Evolutionary conservation across 1,140 invertebrate genomes (phyloP).

Genomic region (Babylonia areolata): DNA sequence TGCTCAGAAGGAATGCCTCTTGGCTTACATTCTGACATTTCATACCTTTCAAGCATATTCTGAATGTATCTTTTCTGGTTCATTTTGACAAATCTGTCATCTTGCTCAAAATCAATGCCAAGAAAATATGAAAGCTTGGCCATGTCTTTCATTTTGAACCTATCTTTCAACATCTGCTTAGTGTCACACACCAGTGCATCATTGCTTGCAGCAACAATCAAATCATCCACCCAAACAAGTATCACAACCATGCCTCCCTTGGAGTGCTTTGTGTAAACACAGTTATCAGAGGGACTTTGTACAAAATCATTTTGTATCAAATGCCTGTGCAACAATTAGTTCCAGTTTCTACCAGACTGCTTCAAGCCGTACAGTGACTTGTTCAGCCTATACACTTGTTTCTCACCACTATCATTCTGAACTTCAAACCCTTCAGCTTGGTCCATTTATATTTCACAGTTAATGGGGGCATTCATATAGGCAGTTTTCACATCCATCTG

Average conservation of each 20-base stretch:
- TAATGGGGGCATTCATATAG: no score
- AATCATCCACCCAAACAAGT: conserved; percentile 40
- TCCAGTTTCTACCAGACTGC: conserved; percentile 34
- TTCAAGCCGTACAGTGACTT: conserved; percentile 19
- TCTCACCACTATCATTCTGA: neutral
- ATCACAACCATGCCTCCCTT: neutral
- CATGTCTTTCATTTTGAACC: conserved; percentile 30
- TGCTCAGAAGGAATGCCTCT: no score
- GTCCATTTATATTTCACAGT: neutral
- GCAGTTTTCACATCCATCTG: no score
- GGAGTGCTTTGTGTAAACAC: conserved; percentile 16
- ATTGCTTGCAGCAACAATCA: conserved; percentile 30
- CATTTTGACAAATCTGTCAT: neutral
- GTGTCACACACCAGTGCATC: neutral
- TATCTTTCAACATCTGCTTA: conserved; percentile 33
- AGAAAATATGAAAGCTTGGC: conserved; percentile 24
- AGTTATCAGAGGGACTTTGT: conserved; percentile 4
- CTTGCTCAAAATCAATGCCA: conserved; percentile 26
- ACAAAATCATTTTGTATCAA: conserved; percentile 15
- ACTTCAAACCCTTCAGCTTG: neutral
- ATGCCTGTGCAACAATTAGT: neutral
- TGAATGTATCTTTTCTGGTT: neutral
- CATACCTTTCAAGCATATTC: no score
- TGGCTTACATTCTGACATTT: no score
- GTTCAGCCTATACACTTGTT: neutral